Base-by-base conservation (phyloP, 2,113 vertebrate genomes). In the Rousettus leschenaultii region DNA sequence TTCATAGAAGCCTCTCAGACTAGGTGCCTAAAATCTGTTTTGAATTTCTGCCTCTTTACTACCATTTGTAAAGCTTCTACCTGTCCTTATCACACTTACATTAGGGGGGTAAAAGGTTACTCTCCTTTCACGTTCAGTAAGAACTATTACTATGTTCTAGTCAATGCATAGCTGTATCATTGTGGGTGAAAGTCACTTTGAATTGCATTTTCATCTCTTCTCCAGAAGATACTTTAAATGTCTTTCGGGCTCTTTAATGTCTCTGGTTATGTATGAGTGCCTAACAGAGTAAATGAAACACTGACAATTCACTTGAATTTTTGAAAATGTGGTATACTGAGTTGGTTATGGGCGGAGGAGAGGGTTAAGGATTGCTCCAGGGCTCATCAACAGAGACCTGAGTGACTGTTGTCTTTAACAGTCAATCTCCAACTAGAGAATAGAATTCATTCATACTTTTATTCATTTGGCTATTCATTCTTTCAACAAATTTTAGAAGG, bases 51-150 rank as follows among this genome's bases (percentile, higher is more conserved):
- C 78, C 80, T 79, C 53, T 96, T 97, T 79, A 95, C 45, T 18
- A 82, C 7, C 19, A 97, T 79, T 53, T 90, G 70, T 97, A 96
- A 92, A 96, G 89, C 43, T 97, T 96, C n/a, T 43, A 91, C 13
- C 38, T 97, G 86, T 94, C 95, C 63, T 98, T 98, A 98, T 92
- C 40, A 94, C 15, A 0, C 79, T 53, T 95, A 96, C 88, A 51
- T 85, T 88, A 94, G 61, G 30, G 83, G 94, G 95, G 40, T n/a
- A 92, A 95, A 98, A 98, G 48, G 63, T 95, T 94, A 96, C 63
- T 97, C 28, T 3, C 71, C 97, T 98, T 98, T 97, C 95, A 95
- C 88, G 94, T 96, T 97, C 96, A 97, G 77, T 97, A 97, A 98
- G 97, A 98, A 82, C 71, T 88, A 91, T 94, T 86, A 95, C 65